These are phyloP conservation scores for Onthophagus sagittarius DNA, from an alignment of 2,888 invertebrate species.

Conservation along the genomic window DNA sequence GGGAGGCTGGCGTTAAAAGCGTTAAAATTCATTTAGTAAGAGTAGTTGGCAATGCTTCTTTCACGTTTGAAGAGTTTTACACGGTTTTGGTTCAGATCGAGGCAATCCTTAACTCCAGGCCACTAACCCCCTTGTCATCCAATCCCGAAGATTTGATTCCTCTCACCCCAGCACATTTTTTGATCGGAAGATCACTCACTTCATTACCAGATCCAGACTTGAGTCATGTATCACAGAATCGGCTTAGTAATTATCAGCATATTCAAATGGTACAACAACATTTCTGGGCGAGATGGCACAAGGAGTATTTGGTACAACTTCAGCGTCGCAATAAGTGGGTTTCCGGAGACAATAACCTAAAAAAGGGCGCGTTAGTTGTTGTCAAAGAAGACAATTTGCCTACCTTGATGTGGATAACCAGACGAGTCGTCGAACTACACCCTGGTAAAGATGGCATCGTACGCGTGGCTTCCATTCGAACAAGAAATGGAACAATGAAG, in stretches of 20 bases:
- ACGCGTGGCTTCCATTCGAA: no score
- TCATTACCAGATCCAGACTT: not conserved
- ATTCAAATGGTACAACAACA: no score
- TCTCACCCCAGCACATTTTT: not conserved
- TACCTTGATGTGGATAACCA: no score
- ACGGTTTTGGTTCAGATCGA: not conserved
- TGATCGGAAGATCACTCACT: not conserved
- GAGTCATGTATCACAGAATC: not conserved
- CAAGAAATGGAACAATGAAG: no score
- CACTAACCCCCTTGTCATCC: not conserved
- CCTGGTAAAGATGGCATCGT: no score
- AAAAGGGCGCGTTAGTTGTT: no score
- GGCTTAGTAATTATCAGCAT: not conserved
- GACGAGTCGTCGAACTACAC: no score
- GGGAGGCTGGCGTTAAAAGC: not conserved
- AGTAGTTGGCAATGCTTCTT: not conserved
- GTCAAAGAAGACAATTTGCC: no score
- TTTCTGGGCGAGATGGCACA: no score
- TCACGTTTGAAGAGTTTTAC: not conserved
- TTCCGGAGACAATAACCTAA: no score
- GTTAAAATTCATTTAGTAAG: not conserved
- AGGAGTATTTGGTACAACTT: no score
- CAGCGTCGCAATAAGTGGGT: no score
- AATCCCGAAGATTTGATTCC: not conserved
- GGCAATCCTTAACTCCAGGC: not conserved